Conservation (phyloP, 2,888 invertebrate genomes). For the Iselma pallidipennis region DNA sequence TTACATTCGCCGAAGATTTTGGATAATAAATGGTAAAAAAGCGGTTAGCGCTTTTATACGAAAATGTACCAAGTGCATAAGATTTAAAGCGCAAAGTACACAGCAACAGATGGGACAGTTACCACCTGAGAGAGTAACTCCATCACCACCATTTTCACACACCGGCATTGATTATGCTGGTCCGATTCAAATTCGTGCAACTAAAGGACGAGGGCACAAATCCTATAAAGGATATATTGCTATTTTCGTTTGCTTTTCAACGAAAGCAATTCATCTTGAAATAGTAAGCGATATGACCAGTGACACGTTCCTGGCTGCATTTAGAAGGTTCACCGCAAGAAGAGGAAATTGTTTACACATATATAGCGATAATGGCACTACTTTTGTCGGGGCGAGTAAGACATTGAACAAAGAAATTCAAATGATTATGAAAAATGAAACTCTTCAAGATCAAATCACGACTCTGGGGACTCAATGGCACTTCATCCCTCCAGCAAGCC, state of each 20-base stretch:
- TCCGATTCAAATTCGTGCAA: slow-evolving; percentile 1
- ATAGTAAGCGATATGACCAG: neutral
- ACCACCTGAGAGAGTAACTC: slow-evolving; percentile 1
- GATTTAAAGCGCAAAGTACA: neutral
- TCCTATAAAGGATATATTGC: neutral
- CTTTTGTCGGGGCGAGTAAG: slow-evolving; percentile 27
- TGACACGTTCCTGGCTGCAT: neutral
- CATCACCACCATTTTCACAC: slow-evolving; percentile 3
- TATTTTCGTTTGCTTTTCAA: neutral
- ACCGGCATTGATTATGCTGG: slow-evolving; percentile 10
- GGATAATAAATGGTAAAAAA: slow-evolving; percentile 3
- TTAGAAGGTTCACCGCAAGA: slow-evolving; percentile 3
- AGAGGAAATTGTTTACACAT: slow-evolving; percentile 16
- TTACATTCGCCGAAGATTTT: neutral
- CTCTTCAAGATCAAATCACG: neutral
- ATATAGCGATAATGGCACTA: slow-evolving; percentile 39
- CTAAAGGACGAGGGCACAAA: too few species aligned
- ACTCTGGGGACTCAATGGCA: neutral
- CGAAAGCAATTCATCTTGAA: neutral
- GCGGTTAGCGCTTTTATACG: neutral
- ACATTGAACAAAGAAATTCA: slow-evolving; percentile 1
- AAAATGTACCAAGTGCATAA: slow-evolving; percentile 4
- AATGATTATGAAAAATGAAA: neutral
- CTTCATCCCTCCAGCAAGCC: slow-evolving; percentile 7
- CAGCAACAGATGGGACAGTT: slow-evolving; percentile 6